A percentile compares a stretch with the other conserved stretches of the same genome.
Evolutionary conservation across 2,797 vertebrate genomes (phyloP).

Genomic region (Pterois miles): DNA sequence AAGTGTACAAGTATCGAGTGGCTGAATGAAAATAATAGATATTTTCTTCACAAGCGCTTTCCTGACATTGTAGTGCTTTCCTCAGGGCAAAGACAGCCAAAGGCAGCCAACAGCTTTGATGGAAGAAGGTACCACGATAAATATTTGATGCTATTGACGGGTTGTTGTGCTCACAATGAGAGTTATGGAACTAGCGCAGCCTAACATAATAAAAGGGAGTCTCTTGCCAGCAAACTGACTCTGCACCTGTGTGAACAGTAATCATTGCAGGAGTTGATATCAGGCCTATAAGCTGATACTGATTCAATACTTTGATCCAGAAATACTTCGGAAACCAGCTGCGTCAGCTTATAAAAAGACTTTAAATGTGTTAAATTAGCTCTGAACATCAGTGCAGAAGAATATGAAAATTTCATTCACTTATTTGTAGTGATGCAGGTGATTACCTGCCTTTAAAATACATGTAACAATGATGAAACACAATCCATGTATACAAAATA

Average conservation of each 20-base stretch:
- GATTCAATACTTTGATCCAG: slow-evolving; percentile 27
- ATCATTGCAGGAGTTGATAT: slow-evolving; percentile 20
- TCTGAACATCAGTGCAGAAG: not conserved
- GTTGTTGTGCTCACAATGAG: slow-evolving; percentile 64
- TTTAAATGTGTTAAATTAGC: slow-evolving; percentile 34
- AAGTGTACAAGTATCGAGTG: slow-evolving; percentile 35
- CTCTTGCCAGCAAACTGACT: slow-evolving; percentile 15
- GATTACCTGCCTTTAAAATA: not conserved
- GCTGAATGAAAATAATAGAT: slow-evolving; percentile 60
- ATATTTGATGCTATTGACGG: slow-evolving; percentile 86
- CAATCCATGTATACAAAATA: slow-evolving; percentile 2
- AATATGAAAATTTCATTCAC: not conserved
- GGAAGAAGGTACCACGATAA: slow-evolving; percentile 83
- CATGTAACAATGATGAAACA: not conserved
- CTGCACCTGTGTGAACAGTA: slow-evolving; percentile 22
- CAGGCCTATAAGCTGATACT: slow-evolving; percentile 31
- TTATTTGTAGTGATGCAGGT: not conserved
- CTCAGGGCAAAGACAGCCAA: slow-evolving; percentile 72
- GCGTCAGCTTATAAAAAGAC: not conserved
- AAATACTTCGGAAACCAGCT: slow-evolving; percentile 22
- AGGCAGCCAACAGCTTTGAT: slow-evolving; percentile 80
- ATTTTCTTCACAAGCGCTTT: slow-evolving; percentile 54
- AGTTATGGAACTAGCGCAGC: slow-evolving; percentile 35
- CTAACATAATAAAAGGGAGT: slow-evolving; percentile 48
- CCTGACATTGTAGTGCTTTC: slow-evolving; percentile 70